Evolutionary conservation across 2,888 invertebrate genomes (phyloP).

Genomic region (Mimumesa dahlbomi): DNA sequence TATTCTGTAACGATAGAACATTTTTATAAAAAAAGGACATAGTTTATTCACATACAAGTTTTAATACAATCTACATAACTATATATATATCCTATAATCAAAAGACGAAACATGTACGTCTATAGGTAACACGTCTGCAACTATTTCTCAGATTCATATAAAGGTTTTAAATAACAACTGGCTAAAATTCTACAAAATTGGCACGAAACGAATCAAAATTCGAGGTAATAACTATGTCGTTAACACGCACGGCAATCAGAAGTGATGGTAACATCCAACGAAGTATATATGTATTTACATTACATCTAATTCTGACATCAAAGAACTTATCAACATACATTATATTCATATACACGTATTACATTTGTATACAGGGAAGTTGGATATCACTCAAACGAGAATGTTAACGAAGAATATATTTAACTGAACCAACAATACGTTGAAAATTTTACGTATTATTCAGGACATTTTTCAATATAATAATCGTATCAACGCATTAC

Average conservation of each 20-base stretch:
- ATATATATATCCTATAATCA: conserved; percentile 42
- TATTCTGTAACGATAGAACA: too few relatives aligned
- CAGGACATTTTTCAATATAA: too few relatives aligned
- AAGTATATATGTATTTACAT: conserved; percentile 37
- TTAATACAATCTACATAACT: conserved; percentile 53
- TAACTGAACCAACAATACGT: too few relatives aligned
- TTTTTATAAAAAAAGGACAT: conserved; percentile 45
- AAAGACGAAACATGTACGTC: conserved; percentile 41
- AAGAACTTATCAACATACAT: conserved; percentile 34
- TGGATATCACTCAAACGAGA: conserved; percentile 1
- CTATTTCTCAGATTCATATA: conserved; percentile 13
- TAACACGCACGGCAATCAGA: conserved; percentile 12
- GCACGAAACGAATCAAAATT: conserved; percentile 28
- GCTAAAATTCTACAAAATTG: conserved; percentile 28
- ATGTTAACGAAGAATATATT: conserved; percentile 15
- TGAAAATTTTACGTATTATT: too few relatives aligned
- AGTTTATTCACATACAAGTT: conserved; percentile 62
- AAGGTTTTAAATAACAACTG: conserved; percentile 35
- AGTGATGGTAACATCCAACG: conserved; percentile 24
- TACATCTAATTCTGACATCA: conserved; percentile 27
- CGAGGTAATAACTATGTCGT: conserved; percentile 13
- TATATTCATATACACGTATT: conserved; percentile 31
- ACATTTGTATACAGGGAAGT: conserved; percentile 33
- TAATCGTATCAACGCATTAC: too few relatives aligned
- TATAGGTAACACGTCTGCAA: conserved; percentile 38